These are phyloP conservation scores for Scolopax rusticola DNA, from an alignment of 2,797 vertebrate species.

Conservation along the genomic window DNA sequence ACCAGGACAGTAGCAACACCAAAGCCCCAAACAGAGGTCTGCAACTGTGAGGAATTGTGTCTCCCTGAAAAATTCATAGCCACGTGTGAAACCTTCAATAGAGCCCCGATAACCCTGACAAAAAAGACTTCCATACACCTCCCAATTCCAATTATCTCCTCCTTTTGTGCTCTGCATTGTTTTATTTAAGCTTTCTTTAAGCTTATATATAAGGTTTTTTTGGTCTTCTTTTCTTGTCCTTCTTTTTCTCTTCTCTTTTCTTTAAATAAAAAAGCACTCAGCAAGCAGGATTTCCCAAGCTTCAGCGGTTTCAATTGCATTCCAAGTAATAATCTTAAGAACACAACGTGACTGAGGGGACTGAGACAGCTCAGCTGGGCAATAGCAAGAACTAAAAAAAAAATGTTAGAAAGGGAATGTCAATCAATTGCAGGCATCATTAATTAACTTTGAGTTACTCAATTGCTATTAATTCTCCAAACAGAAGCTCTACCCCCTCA, in stretches of 20 bases:
- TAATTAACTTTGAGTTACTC: background rate
- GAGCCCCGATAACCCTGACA: background rate
- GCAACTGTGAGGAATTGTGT: background rate
- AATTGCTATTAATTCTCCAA: background rate
- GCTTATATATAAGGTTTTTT: background rate
- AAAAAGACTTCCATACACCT: background rate
- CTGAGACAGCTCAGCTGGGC: background rate
- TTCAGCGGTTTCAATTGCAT: conserved; percentile 10
- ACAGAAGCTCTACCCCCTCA: background rate
- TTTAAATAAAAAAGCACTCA: background rate
- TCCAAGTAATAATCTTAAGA: background rate
- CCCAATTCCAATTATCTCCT: background rate
- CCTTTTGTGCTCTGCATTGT: background rate
- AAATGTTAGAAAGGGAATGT: background rate
- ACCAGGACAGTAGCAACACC: background rate
- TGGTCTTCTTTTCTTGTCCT: background rate
- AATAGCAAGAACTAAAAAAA: background rate
- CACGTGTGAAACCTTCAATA: background rate
- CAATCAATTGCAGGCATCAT: background rate
- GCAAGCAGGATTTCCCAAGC: conserved; percentile 23
- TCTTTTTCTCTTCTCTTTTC: background rate
- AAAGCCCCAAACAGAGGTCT: background rate
- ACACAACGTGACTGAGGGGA: background rate
- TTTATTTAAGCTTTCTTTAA: background rate
- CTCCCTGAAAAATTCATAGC: background rate